Conservation (phyloP, 2,113 vertebrate genomes). For the Melanotaenia duboulayi region DNA sequence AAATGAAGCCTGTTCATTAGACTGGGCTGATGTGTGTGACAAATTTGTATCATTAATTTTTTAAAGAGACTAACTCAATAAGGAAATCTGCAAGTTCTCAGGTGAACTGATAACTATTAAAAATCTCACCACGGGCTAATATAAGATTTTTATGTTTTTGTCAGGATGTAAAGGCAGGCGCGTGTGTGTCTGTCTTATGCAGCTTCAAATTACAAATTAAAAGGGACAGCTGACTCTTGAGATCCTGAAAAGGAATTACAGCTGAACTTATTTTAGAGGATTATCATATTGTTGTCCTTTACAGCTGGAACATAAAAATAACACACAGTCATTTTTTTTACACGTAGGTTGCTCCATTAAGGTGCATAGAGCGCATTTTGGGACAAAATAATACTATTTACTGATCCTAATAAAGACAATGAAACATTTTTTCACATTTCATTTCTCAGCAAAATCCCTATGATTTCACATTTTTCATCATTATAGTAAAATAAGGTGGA, state of each 20-base stretch:
- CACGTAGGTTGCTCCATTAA: not conserved
- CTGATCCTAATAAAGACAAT: not conserved
- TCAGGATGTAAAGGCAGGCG: not conserved
- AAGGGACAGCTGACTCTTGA: too few relatives aligned
- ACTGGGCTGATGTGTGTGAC: too few relatives aligned
- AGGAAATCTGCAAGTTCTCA: too few relatives aligned
- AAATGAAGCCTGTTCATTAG: too few relatives aligned
- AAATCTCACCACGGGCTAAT: too few relatives aligned
- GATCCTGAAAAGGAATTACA: slow-evolving; percentile 17
- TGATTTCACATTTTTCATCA: slow-evolving; percentile 1
- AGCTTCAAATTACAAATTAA: not conserved
- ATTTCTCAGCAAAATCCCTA: not conserved
- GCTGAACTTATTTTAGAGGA: slow-evolving; percentile 14
- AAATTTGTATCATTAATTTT: too few relatives aligned
- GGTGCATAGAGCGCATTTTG: not conserved
- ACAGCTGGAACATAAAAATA: slow-evolving; percentile 14
- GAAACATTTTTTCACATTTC: not conserved
- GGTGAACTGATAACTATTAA: too few relatives aligned
- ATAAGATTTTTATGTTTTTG: too few relatives aligned
- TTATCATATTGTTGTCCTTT: slow-evolving; percentile 6
- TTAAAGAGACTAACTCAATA: too few relatives aligned
- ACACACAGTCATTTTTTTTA: not conserved
- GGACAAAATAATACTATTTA: not conserved
- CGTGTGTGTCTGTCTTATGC: not conserved
- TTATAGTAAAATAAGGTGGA: not conserved